Evolutionary conservation across 2,797 vertebrate genomes (phyloP).

Genomic region (Potorous gilbertii): DNA sequence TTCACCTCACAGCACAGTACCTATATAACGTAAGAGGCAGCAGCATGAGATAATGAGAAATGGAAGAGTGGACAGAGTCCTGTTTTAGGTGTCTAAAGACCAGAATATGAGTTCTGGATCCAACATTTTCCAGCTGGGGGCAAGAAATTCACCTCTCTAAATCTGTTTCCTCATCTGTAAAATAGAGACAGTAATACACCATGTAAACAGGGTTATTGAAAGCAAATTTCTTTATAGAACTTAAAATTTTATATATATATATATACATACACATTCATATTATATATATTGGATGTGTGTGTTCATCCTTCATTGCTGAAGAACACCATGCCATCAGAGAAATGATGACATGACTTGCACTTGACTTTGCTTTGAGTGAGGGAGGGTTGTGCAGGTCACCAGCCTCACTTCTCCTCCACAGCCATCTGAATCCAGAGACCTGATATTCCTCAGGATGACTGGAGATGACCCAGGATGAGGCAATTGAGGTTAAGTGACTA

Average conservation of each 20-base stretch:
- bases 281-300: too few species aligned
- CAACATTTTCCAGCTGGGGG: neutral
- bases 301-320: too few species aligned
- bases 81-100: neutral
- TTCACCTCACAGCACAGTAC: slow-evolving; percentile 11
- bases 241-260: neutral
- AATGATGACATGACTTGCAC: too few species aligned
- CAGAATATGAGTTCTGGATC: neutral
- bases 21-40: neutral
- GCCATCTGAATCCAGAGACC: too few species aligned
- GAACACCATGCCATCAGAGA: too few species aligned
- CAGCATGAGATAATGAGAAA: neutral
- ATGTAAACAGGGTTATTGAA: neutral
- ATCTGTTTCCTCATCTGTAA: neutral
- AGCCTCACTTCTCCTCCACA: too few species aligned
- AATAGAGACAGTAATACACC: neutral
- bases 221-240: neutral
- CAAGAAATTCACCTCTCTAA: neutral
- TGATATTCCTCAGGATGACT: too few species aligned
- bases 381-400: too few species aligned
- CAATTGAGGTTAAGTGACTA: too few species aligned
- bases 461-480: too few species aligned
- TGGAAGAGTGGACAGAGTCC: neutral
- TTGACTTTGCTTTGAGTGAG: too few species aligned
- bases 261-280: too few species aligned